phyloP scores from a whole-genome alignment of 2,888 invertebrate species.

The Siphlonurus alternatus region DNA sequence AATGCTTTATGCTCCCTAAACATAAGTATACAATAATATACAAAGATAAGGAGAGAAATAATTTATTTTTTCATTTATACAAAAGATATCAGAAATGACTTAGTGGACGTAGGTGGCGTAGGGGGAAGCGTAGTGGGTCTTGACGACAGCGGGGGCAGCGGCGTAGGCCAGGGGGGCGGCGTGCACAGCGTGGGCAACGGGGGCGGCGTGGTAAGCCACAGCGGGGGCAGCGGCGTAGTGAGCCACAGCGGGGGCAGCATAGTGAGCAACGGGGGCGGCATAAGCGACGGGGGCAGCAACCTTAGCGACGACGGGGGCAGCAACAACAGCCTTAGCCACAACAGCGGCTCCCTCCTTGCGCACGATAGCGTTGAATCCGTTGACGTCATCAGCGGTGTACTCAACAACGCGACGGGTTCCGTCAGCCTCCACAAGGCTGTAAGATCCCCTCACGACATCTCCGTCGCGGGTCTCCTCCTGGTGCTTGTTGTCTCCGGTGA shows the following conservation, averaged over 20 bases:
- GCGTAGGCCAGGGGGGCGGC: constrained; percentile 6
- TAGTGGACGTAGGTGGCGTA: constrained; percentile 6
- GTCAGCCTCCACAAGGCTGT: constrained; percentile 7
- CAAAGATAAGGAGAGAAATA: not conserved
- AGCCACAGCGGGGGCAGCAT: constrained; percentile 4
- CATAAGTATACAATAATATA: no score
- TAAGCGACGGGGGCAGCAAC: constrained; percentile 7
- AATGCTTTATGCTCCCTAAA: no score
- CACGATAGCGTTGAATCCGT: constrained; percentile 11
- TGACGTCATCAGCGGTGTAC: constrained; percentile 9
- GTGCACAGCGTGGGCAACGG: constrained; percentile 6
- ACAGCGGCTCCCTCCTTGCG: constrained; percentile 10
- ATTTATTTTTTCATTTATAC: not conserved
- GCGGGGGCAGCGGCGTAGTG: constrained; percentile 9
- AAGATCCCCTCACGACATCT: constrained; percentile 6
- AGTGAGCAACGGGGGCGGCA: constrained; percentile 3
- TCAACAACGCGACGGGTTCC: constrained; percentile 9
- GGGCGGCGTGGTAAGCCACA: constrained; percentile 4
- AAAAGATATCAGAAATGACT: not conserved
- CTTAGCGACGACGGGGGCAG: no score
- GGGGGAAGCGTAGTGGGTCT: constrained; percentile 7
- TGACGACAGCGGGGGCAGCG: constrained; percentile 7
- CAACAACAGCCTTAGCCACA: constrained; percentile 8
- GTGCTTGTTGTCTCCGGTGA: constrained; percentile 8
- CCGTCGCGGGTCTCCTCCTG: constrained; percentile 9